A percentile compares a stretch with the other conserved stretches of the same genome.
Evolutionary conservation across 2,113 vertebrate genomes (phyloP).

Genomic region (Mionectes macconnelli): DNA sequence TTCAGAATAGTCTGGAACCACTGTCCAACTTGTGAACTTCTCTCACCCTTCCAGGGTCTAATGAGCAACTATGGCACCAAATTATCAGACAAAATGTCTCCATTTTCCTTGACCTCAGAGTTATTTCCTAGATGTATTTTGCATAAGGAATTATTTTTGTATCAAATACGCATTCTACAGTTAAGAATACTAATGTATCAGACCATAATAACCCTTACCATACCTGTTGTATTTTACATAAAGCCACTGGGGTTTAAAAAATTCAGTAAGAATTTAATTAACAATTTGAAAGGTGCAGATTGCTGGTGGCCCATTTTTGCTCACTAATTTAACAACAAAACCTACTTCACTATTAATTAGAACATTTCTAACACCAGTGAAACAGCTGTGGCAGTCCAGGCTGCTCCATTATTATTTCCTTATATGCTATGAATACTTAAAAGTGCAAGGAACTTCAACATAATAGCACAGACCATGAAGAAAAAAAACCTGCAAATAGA

Average conservation of each 20-base stretch:
- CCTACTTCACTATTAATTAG: neutral
- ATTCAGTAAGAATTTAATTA: neutral
- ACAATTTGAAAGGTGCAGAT: neutral
- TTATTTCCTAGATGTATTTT: neutral
- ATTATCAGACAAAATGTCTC: neutral
- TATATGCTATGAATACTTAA: neutral
- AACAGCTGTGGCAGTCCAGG: neutral
- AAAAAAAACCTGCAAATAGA: neutral
- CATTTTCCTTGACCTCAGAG: neutral
- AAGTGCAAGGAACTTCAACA: neutral
- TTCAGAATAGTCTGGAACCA: neutral
- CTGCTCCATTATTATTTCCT: neutral
- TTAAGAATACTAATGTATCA: neutral
- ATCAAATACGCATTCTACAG: neutral
- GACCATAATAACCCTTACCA: neutral
- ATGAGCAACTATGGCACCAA: neutral
- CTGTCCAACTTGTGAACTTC: neutral
- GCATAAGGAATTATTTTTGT: neutral
- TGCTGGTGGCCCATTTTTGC: neutral
- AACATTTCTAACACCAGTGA: neutral
- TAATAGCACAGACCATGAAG: neutral
- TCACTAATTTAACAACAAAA: neutral
- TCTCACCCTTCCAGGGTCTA: neutral
- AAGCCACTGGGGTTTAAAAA: neutral
- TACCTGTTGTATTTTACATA: neutral